These are phyloP conservation scores for Theonella swinhoei DNA, from an alignment of 37 sponge, comb jelly and placozoan genomes.

Conservation along the genomic window DNA sequence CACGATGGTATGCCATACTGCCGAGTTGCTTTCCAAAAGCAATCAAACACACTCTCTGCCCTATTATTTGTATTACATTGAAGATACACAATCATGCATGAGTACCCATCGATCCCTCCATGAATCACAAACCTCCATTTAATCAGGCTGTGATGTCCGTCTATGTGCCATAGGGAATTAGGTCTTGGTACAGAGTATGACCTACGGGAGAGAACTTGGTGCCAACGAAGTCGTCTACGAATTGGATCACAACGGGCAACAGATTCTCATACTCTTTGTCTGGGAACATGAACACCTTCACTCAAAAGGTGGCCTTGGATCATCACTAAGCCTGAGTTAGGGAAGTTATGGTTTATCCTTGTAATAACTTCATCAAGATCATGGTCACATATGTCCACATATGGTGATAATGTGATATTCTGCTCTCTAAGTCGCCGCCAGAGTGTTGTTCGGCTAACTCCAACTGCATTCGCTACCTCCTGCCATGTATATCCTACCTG, in stretches of 20 bases:
- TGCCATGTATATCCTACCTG: slow-evolving; percentile 28
- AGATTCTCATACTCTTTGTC: slow-evolving; percentile 1
- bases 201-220: slow-evolving; percentile 19
- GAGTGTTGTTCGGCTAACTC: slow-evolving; percentile 21
- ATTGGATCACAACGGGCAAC: slow-evolving; percentile 19
- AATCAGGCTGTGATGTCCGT: slow-evolving; percentile 52
- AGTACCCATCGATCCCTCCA: slow-evolving; percentile 51
- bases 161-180: slow-evolving; percentile 52
- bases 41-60: slow-evolving; percentile 22
- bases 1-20: slow-evolving; percentile 24
- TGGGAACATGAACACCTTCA: slow-evolving; percentile 17
- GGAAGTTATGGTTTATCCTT: background rate
- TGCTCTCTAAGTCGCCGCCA: slow-evolving; percentile 23
- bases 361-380: slow-evolving; percentile 20
- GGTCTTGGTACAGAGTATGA: slow-evolving; percentile 35
- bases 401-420: background rate
- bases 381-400: slow-evolving; percentile 17
- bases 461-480: slow-evolving; percentile 3
- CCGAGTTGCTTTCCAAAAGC: slow-evolving; percentile 14
- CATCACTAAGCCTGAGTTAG: slow-evolving; percentile 3
- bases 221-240: slow-evolving; percentile 23
- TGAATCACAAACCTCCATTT: slow-evolving; percentile 44
- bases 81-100: slow-evolving; percentile 22
- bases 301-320: slow-evolving; percentile 5
- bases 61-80: slow-evolving; percentile 26